Percentiles rank a stretch among this genome's conserved stretches.
phyloP scores from a whole-genome alignment of 2,113 vertebrate species.

The Arvicanthis niloticus region DNA sequence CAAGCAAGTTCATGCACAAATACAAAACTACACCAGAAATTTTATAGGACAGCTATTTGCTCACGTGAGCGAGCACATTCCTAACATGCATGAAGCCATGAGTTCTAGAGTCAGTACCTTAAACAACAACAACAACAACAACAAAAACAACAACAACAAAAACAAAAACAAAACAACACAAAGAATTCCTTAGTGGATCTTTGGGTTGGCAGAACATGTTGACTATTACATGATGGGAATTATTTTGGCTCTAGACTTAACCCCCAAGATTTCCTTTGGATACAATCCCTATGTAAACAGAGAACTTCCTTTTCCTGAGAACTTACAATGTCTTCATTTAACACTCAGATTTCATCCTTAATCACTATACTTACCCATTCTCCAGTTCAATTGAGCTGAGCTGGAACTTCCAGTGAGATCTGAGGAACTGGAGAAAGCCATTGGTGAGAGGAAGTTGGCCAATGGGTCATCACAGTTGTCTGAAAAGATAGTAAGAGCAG shows the following conservation, averaged over 20 bases:
- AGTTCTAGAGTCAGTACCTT: too few relatives aligned
- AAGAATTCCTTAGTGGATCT: background rate
- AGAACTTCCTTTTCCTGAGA: background rate
- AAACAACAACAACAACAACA: background rate
- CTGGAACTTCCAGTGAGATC: constrained; percentile 89
- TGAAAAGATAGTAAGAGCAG: constrained; percentile 75
- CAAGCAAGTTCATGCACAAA: background rate
- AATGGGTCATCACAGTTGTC: constrained; percentile 94
- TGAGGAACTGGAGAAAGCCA: constrained; percentile 95
- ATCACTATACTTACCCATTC: constrained; percentile 90
- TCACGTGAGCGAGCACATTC: background rate
- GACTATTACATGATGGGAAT: background rate
- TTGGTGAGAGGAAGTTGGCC: constrained; percentile 88
- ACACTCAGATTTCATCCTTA: constrained; percentile 21
- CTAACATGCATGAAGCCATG: background rate
- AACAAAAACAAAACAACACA: background rate
- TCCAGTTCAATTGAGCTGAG: constrained; percentile 93
- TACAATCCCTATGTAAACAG: background rate
- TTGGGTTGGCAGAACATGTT: background rate
- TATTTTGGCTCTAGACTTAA: background rate
- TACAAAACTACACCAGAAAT: background rate
- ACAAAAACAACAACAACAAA: too few relatives aligned
- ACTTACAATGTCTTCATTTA: background rate
- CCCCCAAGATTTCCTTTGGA: background rate
- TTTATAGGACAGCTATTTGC: background rate